Evolutionary conservation across 2,888 invertebrate species (phyloP).

Genomic region (Andricus curvator): DNA sequence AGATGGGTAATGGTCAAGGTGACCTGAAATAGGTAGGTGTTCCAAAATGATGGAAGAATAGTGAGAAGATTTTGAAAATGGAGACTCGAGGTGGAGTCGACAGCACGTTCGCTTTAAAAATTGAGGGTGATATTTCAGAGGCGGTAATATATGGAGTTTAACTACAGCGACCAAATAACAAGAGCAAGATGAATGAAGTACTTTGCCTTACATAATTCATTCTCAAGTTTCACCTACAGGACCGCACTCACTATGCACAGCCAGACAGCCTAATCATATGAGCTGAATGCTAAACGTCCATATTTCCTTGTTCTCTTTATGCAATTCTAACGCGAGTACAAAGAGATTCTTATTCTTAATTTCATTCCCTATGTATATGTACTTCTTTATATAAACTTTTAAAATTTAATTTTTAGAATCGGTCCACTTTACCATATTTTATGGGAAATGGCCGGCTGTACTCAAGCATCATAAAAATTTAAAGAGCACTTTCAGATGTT

Average conservation of each 20-base stretch:
- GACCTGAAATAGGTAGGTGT: background rate
- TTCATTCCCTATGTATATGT: background rate
- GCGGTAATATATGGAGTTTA: conserved; percentile 71
- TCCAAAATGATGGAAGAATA: conserved; percentile 19
- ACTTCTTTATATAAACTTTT: background rate
- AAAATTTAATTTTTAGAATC: background rate
- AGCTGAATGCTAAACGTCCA: conserved; percentile 66
- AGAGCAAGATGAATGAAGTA: conserved; percentile 75
- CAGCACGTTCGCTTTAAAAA: conserved; percentile 71
- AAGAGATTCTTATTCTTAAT: background rate
- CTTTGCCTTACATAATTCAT: conserved; percentile 75
- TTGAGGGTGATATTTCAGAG: conserved; percentile 70
- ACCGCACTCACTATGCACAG: conserved; percentile 59
- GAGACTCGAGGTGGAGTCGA: conserved; percentile 2
- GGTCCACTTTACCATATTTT: background rate
- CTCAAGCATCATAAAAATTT: background rate
- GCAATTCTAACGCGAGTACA: background rate
- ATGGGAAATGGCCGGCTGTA: background rate
- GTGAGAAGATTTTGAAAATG: conserved; percentile 13
- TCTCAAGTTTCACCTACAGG: conserved; percentile 62
- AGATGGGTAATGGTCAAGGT: background rate
- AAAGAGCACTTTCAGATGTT: background rate
- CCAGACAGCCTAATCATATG: conserved; percentile 68
- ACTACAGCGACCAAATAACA: conserved; percentile 73
- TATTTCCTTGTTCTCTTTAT: background rate